Evolutionary conservation across 2,888 invertebrate species (phyloP), one percentile per base, ranked within the genome.

Genomic region (Chrysolina haemoptera): DNA sequence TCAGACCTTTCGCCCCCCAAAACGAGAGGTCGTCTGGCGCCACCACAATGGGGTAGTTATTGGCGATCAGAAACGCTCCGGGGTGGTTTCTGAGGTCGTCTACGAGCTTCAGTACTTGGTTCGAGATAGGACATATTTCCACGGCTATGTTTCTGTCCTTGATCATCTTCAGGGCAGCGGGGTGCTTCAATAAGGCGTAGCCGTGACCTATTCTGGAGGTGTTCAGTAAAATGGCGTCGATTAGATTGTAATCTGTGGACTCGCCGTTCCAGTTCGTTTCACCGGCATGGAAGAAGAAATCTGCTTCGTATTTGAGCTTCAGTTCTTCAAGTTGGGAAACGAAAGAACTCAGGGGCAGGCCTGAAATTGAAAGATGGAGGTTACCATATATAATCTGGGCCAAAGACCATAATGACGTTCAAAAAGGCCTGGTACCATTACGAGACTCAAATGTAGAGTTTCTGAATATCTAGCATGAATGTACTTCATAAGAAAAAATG

Each of bases 81-180:
- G 95, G 95, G 89, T 96, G 95, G 85, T 95, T 95, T 6, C 95
- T 88, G 35, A 94, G 85, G 85, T 96, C 95, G 8, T 89, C 88
- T 1, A 95, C 92, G 65, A 95, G 87, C 73, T 91, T 91, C 40
- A 95, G 86, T 1, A 86, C 93, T 83, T 93, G 91, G 87, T 96
- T 96, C 0, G 95, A 95, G 74, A 96, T 91, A 0, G 95, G 93
- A 85, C 93, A 93, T 1, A 95, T 90, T 88, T 96, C 95, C 27
- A 95, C 86, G 0, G 93, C 94, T 43, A 95, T 94, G 35, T 90
- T 87, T 14, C 88, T 88, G 16, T 90, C 88, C 66, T 90, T 89
- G 0, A 92, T 89, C 66, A 90, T 84, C 73, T 90, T 87, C 82
- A 93, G 84, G 0, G 94, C 87, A 35, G 89, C 77, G 0, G 95